phyloP scores from a whole-genome alignment of 2,797 vertebrate species.

The Triplophysa yarkandensis region DNA sequence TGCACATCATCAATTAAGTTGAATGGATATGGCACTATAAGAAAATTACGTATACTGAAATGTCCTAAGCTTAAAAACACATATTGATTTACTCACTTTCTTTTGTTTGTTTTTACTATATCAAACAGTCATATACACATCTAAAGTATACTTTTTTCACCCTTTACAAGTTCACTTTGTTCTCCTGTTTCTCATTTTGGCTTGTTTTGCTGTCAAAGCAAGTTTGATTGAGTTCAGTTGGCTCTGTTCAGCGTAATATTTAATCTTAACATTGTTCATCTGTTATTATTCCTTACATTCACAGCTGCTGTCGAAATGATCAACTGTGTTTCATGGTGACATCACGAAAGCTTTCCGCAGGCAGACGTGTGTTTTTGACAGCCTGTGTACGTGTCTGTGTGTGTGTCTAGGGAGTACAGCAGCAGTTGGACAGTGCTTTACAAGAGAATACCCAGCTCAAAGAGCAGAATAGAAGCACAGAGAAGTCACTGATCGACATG shows the following conservation, averaged over 20 bases:
- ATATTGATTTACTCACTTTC: too few species aligned
- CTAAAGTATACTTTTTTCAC: too few species aligned
- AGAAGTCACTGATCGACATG: constrained; percentile 62
- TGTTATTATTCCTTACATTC: neutral
- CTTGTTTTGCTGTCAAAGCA: neutral
- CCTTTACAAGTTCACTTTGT: too few species aligned
- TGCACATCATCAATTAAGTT: neutral
- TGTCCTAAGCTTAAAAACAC: too few species aligned
- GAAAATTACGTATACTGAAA: too few species aligned
- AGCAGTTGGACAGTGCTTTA: constrained; percentile 62
- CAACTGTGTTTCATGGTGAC: neutral
- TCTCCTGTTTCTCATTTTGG: neutral
- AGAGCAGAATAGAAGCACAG: constrained; percentile 59
- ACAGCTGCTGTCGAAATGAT: constrained; percentile 24
- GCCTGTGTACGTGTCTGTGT: constrained; percentile 32
- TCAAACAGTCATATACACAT: too few species aligned
- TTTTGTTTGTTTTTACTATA: too few species aligned
- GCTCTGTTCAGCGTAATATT: constrained; percentile 18
- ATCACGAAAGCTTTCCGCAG: constrained; percentile 8
- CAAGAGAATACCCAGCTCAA: constrained; percentile 64
- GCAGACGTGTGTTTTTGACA: constrained; percentile 34
- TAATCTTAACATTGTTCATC: constrained; percentile 8
- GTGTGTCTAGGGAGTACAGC: constrained; percentile 70
- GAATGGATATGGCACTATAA: neutral
- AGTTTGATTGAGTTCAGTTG: neutral